Evolutionary conservation across 1,140 invertebrate genomes (phyloP).

Genomic region (Psilanteris sp.): DNA sequence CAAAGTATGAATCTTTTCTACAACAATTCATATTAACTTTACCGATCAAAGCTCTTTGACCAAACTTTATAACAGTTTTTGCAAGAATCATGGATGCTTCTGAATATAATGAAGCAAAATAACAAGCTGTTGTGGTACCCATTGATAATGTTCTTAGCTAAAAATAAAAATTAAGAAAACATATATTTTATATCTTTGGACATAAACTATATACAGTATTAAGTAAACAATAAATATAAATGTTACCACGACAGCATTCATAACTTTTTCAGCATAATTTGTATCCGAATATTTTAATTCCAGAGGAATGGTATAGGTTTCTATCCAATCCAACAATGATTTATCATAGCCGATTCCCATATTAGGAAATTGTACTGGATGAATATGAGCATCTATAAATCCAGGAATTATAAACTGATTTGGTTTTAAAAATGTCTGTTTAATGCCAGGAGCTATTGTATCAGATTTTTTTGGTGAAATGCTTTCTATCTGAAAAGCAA

Average conservation of each 20-base stretch:
- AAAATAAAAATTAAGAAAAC: neutral
- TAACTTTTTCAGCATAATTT: constrained; percentile 86
- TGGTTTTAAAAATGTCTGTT: constrained; percentile 74
- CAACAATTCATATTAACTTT: constrained; percentile 91
- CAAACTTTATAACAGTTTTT: constrained; percentile 82
- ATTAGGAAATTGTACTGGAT: constrained; percentile 93
- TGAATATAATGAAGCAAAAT: constrained; percentile 90
- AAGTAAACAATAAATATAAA: too few relatives aligned
- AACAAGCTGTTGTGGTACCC: constrained; percentile 94
- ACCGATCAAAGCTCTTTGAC: constrained; percentile 92
- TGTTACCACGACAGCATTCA: constrained; percentile 88
- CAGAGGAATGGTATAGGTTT: constrained; percentile 91
- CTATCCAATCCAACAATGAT: constrained; percentile 90
- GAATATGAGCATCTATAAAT: constrained; percentile 93
- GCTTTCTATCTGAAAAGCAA: constrained; percentile 60
- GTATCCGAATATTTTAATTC: constrained; percentile 87
- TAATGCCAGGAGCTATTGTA: constrained; percentile 45
- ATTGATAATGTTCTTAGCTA: constrained; percentile 81
- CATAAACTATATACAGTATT: too few relatives aligned
- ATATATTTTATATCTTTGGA: too few relatives aligned
- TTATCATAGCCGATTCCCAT: constrained; percentile 89
- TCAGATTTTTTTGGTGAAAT: constrained; percentile 26
- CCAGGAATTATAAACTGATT: constrained; percentile 91
- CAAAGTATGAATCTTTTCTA: constrained; percentile 79
- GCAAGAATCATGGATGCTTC: constrained; percentile 87